Base-by-base conservation (phyloP, 2,888 invertebrate genomes). In the Plagiodera versicolora region DNA sequence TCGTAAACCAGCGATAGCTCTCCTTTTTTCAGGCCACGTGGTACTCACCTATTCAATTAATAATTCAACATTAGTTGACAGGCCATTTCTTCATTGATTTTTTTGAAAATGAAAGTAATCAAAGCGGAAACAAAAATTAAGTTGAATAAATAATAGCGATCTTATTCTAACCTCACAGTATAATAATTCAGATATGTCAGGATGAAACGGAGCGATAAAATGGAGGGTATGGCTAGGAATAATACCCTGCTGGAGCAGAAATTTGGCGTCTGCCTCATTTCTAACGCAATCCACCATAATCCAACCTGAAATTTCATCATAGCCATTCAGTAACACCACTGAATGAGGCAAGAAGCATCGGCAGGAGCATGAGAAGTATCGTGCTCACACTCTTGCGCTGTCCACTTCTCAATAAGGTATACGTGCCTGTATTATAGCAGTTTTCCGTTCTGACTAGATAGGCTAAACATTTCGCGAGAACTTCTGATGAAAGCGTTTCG, bases 151-250 rank as follows among this genome's bases (percentile, higher is more conserved):
- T 53, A 16, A 44, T 45, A 53, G 46, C 9, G 71, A 67, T 5
- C 19, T 24, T 5, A 24, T 6, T n/a, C 45, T 35, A 19, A 80
- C 77, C 52, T 77, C 71, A 58, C 77, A 79, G 61, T 79, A 79
- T n/a, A 77, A 60, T 17, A 77, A 56, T 45, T 80, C 74, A 18
- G 69, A 70, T 20, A 80, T 56, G 20, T 73, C 68, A 0, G 77
- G 79, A 30, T 74, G 70, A 64, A 74, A 78, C 2, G 78, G 75
- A 5, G 77, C 72, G 49, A 81, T 75, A n/a, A 84, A 72, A 63
- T 83, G 80, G 18, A 85, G 71, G n/a, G 82, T 82, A 60, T 84
- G 84, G 1, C 84, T 82, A 1, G 85, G 84, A 55, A 83, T 71
- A 53, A 85, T 79, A 2, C 83, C 84, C 2, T 70, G 65, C 39